A percentile compares a stretch with the other conserved stretches of the same genome.
phyloP scores from a whole-genome alignment of 2,113 vertebrate genomes.

The Lagenorhynchus albirostris region DNA sequence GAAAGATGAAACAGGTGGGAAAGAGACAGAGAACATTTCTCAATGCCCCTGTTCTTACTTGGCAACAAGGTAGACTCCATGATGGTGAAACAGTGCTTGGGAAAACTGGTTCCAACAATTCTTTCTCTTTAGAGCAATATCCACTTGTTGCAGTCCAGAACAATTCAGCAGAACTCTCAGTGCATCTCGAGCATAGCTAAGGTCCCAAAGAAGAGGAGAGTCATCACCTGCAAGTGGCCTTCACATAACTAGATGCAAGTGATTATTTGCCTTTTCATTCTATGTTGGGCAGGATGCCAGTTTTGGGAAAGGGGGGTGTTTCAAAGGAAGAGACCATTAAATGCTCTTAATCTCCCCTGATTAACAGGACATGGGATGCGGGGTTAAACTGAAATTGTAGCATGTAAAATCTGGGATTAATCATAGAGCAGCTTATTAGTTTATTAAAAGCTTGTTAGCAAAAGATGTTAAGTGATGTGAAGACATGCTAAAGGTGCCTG shows the following conservation, averaged over 20 bases:
- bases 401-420: background rate
- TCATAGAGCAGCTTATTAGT: background rate
- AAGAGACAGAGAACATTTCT: background rate
- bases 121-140: background rate
- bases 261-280: background rate
- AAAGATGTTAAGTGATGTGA: background rate
- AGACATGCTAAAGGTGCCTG: background rate
- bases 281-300: background rate
- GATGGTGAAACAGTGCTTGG: background rate
- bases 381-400: background rate
- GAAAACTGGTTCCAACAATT: conserved; percentile 51
- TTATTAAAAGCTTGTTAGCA: background rate
- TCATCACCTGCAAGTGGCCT: background rate
- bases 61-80: conserved; percentile 30
- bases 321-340: background rate
- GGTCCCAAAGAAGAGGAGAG: background rate
- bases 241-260: background rate
- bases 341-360: background rate
- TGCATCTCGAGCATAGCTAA: conserved; percentile 51
- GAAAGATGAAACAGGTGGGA: background rate
- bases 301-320: background rate
- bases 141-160: conserved; percentile 62
- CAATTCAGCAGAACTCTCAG: conserved; percentile 56
- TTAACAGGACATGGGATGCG: too few species aligned
- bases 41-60: conserved; percentile 50